Percentiles rank a stretch among this genome's conserved stretches.
These are phyloP conservation scores for Lutraria lutraria DNA, from an alignment of 2,888 invertebrate genomes.

Conservation along the genomic window DNA sequence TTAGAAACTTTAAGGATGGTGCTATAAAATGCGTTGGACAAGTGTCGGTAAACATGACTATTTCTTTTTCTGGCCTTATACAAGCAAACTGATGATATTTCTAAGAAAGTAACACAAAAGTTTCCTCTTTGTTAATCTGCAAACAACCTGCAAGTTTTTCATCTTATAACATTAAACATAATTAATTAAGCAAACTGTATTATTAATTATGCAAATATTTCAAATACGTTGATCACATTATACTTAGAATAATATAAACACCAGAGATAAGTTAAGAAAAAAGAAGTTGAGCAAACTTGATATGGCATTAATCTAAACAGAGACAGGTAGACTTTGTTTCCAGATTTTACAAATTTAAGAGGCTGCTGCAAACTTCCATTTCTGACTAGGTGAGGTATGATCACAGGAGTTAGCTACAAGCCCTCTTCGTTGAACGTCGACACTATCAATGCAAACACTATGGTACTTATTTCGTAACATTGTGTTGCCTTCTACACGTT, in stretches of 20 bases:
- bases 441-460: constrained; percentile 92
- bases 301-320: constrained; percentile 17
- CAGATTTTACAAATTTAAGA: constrained; percentile 17
- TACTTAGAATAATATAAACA: constrained; percentile 3
- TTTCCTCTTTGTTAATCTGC: no score
- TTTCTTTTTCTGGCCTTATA: no score
- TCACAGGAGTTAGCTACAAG: constrained; percentile 92
- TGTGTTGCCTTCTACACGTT: constrained; percentile 75
- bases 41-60: no score
- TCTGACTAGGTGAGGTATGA: constrained; percentile 90
- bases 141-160: not conserved
- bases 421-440: constrained; percentile 88
- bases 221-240: not conserved
- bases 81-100: no score
- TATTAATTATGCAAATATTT: not conserved
- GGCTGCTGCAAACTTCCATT: constrained; percentile 89
- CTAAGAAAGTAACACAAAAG: no score
- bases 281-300: not conserved
- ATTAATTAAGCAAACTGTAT: not conserved
- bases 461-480: constrained; percentile 88
- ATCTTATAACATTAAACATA: constrained; percentile 3
- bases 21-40: no score
- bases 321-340: not conserved
- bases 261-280: not conserved
- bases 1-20: no score